Conservation (phyloP, 2,113 vertebrate genomes). For the Etheostoma spectabile region DNA sequence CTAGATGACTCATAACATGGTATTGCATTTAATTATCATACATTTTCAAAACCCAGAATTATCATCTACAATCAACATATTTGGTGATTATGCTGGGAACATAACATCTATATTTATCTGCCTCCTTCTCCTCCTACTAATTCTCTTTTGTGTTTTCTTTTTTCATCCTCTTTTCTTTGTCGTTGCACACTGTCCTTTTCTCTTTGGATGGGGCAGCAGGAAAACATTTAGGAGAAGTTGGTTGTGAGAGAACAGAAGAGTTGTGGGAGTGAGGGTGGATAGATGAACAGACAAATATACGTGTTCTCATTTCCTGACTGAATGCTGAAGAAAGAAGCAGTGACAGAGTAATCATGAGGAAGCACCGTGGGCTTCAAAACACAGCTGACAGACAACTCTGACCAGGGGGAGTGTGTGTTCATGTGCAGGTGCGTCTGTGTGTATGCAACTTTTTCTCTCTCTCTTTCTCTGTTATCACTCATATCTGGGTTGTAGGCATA, state of each 20-base stretch:
- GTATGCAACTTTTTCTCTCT: background rate
- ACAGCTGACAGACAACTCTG: constrained; percentile 59
- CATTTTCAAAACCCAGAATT: constrained; percentile 63
- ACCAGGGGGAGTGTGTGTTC: constrained; percentile 9
- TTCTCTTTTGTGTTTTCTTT: constrained; percentile 43
- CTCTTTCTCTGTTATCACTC: constrained; percentile 17
- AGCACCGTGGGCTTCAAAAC: constrained; percentile 60
- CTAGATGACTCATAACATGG: constrained; percentile 62
- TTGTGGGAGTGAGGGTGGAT: constrained; percentile 26
- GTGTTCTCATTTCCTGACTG: constrained; percentile 65
- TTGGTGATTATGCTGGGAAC: constrained; percentile 58
- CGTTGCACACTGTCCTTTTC: constrained; percentile 1
- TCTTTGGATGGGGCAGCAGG: constrained; percentile 16
- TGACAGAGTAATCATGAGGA: constrained; percentile 76
- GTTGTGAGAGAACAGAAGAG: constrained; percentile 27
- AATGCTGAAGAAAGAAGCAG: constrained; percentile 66
- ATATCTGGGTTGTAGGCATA: constrained; percentile 28
- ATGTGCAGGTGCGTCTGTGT: background rate
- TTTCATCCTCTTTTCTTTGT: constrained; percentile 45
- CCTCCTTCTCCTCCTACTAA: constrained; percentile 61
- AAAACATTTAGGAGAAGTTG: constrained; percentile 47
- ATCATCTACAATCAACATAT: constrained; percentile 57
- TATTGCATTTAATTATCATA: constrained; percentile 70
- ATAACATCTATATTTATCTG: constrained; percentile 65
- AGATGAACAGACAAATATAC: constrained; percentile 61